These are phyloP conservation scores for Cherax quadricarinatus DNA, from an alignment of 1,140 invertebrate genomes.

Conservation along the genomic window DNA sequence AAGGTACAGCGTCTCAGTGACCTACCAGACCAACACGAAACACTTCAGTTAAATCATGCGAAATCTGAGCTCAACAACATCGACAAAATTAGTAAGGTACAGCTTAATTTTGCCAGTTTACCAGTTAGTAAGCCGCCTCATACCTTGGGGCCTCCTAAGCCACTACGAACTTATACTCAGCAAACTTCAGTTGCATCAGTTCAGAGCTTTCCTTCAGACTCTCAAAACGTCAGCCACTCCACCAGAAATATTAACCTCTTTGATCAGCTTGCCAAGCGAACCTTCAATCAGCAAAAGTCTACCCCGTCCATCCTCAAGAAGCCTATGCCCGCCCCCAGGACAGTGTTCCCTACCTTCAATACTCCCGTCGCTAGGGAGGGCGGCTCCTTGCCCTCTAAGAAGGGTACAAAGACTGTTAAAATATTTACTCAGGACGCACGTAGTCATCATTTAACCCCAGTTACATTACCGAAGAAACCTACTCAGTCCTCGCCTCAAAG, in stretches of 20 bases:
- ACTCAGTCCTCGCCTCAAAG: neutral
- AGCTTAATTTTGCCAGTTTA: neutral
- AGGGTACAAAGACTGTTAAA: neutral
- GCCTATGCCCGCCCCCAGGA: constrained; percentile 37
- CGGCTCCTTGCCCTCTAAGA: neutral
- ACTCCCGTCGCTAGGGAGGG: neutral
- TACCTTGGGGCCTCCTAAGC: neutral
- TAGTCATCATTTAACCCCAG: neutral
- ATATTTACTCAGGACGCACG: neutral
- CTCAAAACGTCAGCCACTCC: too few species aligned
- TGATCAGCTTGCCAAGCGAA: neutral
- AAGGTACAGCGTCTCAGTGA: neutral
- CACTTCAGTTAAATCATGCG: neutral
- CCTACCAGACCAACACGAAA: neutral
- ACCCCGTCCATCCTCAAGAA: constrained; percentile 12
- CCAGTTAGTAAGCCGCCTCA: too few species aligned
- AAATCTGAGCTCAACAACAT: neutral
- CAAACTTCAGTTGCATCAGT: neutral
- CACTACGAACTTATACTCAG: neutral
- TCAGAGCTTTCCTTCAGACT: neutral
- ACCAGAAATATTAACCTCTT: neutral
- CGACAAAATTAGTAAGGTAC: neutral
- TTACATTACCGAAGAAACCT: neutral
- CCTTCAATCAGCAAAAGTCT: neutral
- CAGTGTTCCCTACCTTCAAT: constrained; percentile 27